Evolutionary conservation across 2,888 invertebrate species (phyloP), one percentile per base, ranked within the genome.

Genomic region (Actias luna): DNA sequence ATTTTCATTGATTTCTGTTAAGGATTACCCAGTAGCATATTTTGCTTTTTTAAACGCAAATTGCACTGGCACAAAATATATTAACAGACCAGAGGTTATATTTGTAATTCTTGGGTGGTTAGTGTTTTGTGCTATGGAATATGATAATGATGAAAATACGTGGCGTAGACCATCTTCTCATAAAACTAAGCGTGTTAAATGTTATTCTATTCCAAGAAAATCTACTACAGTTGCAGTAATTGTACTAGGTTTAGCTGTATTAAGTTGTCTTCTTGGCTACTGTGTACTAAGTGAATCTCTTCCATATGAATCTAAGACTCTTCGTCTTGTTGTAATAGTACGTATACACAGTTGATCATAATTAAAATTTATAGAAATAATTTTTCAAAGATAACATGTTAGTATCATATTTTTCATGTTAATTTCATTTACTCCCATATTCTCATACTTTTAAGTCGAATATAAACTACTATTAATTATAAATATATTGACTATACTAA

Each of bases 201-300:
- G 92, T 69, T 79, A 84, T 52, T 84, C 81, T 60, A 85, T 89
- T 18, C 88, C 90, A 1, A 86, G 74, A 69, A 79, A 78, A 57
- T 89, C 92, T 0, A 87, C 87, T 1, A 84, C 89, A 0, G 76
- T 85, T 0, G 88, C 90, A 7, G 92, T 93, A 16, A 75, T 89
- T 5, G 90, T 91, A 5, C 77, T 92, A 2, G 92, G 92, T 0
- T 77, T 93, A 2, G 92, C 91, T 1, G 89, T 93, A 0, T 81
- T 91, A 1, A 91, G 92, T 71, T 93, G 93, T 64, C 77, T 93
- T n/a, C 81, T 93, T 0, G 92, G 92, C 1, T 93, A 92, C 69
- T 92, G 92, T 68, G 91, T 91, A 29, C 78, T 92, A 2, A 90
- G 92, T 58, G 92, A 92, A 73, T 88, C 88, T 1, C 74, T 92